A percentile compares a stretch with the other conserved stretches of the same genome.
Conservation (phyloP, 2,888 invertebrate genomes). For the Meghimatium bilineatum region DNA sequence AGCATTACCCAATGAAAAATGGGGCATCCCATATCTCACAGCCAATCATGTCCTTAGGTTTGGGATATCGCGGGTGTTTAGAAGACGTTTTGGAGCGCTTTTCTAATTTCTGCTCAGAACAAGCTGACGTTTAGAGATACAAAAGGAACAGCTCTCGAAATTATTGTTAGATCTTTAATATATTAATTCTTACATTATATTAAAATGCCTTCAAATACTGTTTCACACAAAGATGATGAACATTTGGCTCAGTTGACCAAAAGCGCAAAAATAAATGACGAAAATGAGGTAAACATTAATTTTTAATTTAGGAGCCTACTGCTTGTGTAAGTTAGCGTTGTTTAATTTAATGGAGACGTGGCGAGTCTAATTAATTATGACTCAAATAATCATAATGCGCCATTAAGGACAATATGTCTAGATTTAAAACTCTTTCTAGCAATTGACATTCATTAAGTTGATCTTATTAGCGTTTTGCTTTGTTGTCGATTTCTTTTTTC, state of each 20-base stretch:
- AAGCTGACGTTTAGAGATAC: too few species aligned
- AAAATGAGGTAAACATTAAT: constrained; percentile 65
- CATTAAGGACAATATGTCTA: too few species aligned
- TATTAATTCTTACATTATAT: background rate
- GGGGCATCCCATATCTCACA: background rate
- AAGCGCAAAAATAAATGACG: constrained; percentile 64
- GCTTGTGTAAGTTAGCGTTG: too few species aligned
- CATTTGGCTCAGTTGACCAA: constrained; percentile 39
- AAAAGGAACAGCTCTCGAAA: too few species aligned
- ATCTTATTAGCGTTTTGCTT: too few species aligned
- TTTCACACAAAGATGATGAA: constrained; percentile 1
- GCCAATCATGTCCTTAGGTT: constrained; percentile 36
- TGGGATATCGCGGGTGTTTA: constrained; percentile 52
- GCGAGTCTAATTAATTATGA: too few species aligned
- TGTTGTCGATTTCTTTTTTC: too few species aligned
- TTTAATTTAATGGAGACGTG: too few species aligned
- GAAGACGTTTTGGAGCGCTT: constrained; percentile 53
- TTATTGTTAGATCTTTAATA: background rate
- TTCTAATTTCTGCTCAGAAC: background rate
- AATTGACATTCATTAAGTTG: too few species aligned
- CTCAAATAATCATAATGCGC: too few species aligned
- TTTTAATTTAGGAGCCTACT: too few species aligned
- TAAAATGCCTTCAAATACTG: constrained; percentile 10
- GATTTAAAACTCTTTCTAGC: too few species aligned
- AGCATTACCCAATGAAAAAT: constrained; percentile 15